Evolutionary conservation across 2,113 vertebrate species (phyloP).

Genomic region (Crocuta crocuta): DNA sequence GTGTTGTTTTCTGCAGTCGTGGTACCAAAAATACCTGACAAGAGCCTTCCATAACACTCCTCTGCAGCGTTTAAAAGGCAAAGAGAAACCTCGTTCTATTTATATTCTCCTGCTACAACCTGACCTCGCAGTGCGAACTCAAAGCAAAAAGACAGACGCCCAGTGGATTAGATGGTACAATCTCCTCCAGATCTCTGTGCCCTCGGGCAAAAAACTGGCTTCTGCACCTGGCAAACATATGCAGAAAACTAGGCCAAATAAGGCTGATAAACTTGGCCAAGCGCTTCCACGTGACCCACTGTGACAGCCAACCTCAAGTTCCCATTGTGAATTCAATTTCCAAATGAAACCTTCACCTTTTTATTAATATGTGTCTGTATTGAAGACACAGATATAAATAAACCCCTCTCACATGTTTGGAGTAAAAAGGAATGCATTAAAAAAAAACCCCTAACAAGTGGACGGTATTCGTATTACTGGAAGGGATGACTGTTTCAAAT

Average conservation of each 20-base stretch:
- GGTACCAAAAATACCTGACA: neutral
- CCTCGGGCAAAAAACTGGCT: conserved; percentile 59
- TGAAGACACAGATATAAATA: neutral
- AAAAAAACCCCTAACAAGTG: neutral
- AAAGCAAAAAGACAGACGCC: conserved; percentile 33
- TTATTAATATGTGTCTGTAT: neutral
- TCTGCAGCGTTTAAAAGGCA: neutral
- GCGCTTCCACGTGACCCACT: conserved; percentile 56
- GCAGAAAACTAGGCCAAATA: conserved; percentile 73
- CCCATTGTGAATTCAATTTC: conserved; percentile 61
- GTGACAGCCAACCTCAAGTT: conserved; percentile 58
- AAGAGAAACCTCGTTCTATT: neutral
- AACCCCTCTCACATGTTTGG: neutral
- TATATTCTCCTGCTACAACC: neutral
- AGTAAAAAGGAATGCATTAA: neutral
- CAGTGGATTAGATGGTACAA: neutral
- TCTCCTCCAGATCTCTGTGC: conserved; percentile 60
- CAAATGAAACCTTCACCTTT: conserved; percentile 58
- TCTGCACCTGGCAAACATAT: conserved; percentile 75
- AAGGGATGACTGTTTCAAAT: neutral
- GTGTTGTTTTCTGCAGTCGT: neutral
- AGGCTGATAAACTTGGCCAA: conserved; percentile 51
- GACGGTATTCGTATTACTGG: neutral
- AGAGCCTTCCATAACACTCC: neutral
- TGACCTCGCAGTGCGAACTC: conserved; percentile 25